Evolutionary conservation across 2,888 invertebrate species (phyloP).

Genomic region (Cryptocephalus primarius): DNA sequence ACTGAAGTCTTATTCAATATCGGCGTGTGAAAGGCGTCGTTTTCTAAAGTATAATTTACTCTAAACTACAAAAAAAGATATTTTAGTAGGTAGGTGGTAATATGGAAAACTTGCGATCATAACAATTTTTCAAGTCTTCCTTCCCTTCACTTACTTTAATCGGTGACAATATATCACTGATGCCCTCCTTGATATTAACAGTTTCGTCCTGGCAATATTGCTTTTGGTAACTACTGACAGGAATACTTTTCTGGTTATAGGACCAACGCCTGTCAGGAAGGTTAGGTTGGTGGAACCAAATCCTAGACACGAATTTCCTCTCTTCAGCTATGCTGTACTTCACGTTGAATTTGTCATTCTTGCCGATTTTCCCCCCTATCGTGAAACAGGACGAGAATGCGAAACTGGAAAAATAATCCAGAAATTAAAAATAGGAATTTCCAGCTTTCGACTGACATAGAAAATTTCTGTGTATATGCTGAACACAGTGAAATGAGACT

Average conservation of each 20-base stretch:
- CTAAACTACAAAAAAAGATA: conserved; percentile 47
- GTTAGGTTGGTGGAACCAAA: conserved; percentile 54
- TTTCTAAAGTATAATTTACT: conserved; percentile 71
- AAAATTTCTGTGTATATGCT: too few species aligned
- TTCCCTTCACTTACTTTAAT: conserved; percentile 35
- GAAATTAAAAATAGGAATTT: too few species aligned
- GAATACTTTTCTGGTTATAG: conserved; percentile 15
- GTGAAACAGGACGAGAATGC: conserved; percentile 76
- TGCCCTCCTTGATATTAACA: conserved; percentile 79
- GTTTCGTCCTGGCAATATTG: conserved; percentile 58
- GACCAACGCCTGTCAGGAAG: conserved; percentile 37
- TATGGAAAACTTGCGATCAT: too few species aligned
- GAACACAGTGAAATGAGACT: too few species aligned
- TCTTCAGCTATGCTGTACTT: conserved; percentile 22
- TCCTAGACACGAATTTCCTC: conserved; percentile 53
- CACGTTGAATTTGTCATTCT: conserved; percentile 17
- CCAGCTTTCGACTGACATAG: too few species aligned
- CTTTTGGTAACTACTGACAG: conserved; percentile 32
- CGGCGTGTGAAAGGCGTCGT: conserved; percentile 65
- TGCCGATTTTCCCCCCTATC: conserved; percentile 34
- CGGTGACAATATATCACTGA: conserved; percentile 79
- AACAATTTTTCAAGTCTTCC: too few species aligned
- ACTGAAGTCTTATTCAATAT: conserved; percentile 81
- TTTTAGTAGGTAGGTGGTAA: too few species aligned
- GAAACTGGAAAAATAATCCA: conserved; percentile 43